Evolutionary conservation across 2,113 vertebrate species (phyloP).

Genomic region (Sturnira hondurensis): DNA sequence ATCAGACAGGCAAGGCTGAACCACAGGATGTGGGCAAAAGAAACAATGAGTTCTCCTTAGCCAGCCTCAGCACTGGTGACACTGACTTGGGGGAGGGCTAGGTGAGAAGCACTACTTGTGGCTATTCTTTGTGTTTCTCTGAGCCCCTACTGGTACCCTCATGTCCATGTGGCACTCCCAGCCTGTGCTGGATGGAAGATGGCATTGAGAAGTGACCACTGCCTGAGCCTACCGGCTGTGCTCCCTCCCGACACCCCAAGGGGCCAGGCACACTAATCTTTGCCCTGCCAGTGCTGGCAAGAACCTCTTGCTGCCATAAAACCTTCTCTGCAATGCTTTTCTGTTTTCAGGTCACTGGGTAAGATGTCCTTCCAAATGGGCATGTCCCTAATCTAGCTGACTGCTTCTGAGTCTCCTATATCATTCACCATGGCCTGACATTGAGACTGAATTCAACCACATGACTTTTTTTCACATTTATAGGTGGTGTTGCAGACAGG

Average conservation of each 20-base stretch:
- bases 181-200: background rate
- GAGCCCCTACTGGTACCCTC: background rate
- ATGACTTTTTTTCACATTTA: background rate
- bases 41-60: background rate
- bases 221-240: background rate
- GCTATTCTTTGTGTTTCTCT: background rate
- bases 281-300: background rate
- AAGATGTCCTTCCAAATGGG: background rate
- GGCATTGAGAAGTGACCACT: background rate
- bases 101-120: too few species aligned
- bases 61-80: background rate
- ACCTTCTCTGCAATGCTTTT: background rate
- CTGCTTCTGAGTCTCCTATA: background rate
- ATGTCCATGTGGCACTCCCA: accelerated
- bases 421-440: accelerated
- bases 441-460: background rate
- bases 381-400: background rate
- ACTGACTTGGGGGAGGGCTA: background rate
- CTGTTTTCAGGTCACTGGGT: background rate
- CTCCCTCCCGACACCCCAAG: accelerated
- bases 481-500: accelerated
- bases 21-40: background rate
- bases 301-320: background rate
- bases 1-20: background rate
- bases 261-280: background rate